phyloP scores from a whole-genome alignment of 2,113 vertebrate genomes.

The Meriones unguiculatus region DNA sequence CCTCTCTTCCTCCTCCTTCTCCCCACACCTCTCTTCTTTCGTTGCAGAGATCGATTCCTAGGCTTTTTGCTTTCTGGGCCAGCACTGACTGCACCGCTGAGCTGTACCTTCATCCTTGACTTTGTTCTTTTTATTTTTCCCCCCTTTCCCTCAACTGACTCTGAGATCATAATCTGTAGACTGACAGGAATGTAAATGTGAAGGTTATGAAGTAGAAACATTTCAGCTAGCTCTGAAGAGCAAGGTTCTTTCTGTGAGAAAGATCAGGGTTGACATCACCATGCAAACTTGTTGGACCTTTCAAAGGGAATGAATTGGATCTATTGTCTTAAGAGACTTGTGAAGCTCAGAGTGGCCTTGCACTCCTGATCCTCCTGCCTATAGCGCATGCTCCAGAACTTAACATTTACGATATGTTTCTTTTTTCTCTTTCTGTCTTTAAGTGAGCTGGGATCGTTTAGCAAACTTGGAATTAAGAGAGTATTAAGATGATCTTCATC shows the following conservation, averaged over 20 bases:
- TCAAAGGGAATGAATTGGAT: slow-evolving; percentile 22
- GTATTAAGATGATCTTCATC: slow-evolving; percentile 26
- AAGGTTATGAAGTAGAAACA: slow-evolving; percentile 69
- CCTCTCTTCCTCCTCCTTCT: background rate
- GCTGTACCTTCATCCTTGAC: background rate
- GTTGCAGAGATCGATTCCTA: background rate
- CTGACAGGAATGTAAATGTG: slow-evolving; percentile 63
- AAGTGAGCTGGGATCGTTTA: slow-evolving; percentile 29
- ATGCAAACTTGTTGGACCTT: slow-evolving; percentile 37
- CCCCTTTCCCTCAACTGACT: background rate
- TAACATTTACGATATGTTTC: background rate
- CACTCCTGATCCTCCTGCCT: background rate
- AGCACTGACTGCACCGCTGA: background rate
- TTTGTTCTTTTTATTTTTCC: background rate
- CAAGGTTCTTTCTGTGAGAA: slow-evolving; percentile 72
- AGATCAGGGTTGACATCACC: slow-evolving; percentile 68
- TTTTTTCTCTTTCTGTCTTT: background rate
- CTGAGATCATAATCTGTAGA: slow-evolving; percentile 36
- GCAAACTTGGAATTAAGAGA: slow-evolving; percentile 17
- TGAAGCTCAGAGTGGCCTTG: background rate
- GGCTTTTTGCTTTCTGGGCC: background rate
- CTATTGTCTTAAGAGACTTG: background rate
- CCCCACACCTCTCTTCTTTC: background rate
- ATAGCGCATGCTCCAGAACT: slow-evolving; percentile 12
- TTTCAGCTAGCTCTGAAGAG: slow-evolving; percentile 57